phyloP scores from a whole-genome alignment of 2,113 vertebrate species.

The Ovibos moschatus region DNA sequence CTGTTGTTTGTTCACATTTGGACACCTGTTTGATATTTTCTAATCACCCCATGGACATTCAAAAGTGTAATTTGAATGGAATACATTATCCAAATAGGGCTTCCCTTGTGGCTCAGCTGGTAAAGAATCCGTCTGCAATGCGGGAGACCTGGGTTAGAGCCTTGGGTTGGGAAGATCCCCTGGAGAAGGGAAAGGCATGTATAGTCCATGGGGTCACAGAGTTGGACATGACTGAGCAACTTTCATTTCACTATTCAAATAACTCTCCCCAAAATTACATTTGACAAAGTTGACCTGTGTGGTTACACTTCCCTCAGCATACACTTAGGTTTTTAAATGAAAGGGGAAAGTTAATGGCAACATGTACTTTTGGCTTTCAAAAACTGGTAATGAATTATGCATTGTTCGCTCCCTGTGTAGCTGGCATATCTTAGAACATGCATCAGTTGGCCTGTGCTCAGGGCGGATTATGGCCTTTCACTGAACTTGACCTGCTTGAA shows the following conservation, averaged over 20 bases:
- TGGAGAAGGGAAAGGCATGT: neutral
- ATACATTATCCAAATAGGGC: conserved; percentile 19
- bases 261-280: neutral
- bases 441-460: neutral
- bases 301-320: neutral
- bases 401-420: neutral
- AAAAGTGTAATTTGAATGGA: conserved; percentile 37
- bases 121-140: neutral
- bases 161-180: neutral
- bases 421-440: neutral
- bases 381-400: conserved; percentile 12
- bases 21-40: neutral
- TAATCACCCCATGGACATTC: neutral
- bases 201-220: neutral
- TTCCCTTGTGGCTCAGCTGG: neutral
- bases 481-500: neutral
- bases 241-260: neutral
- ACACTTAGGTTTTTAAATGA: conserved; percentile 29
- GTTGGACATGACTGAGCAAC: neutral
- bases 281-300: neutral
- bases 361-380: neutral
- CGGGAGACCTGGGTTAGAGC: accelerated
- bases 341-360: neutral
- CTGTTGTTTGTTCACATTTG: neutral
- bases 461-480: neutral